Evolutionary conservation across 2,113 vertebrate species (phyloP).

Genomic region (Atlantisia rogersi): DNA sequence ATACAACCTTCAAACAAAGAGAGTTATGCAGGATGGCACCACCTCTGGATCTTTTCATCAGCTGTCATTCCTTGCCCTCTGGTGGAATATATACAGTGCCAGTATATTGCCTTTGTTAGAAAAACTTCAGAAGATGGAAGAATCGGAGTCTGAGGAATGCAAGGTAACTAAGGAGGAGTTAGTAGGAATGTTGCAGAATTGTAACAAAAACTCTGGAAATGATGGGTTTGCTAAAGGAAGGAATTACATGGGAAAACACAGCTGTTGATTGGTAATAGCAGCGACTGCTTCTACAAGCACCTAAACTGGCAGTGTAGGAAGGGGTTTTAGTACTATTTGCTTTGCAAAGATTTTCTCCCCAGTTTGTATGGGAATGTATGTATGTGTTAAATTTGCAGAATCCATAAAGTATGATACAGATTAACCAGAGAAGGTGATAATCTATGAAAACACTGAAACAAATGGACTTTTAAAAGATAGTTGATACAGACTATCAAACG

Average conservation of each 20-base stretch:
- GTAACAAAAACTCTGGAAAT: background rate
- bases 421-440: background rate
- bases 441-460: background rate
- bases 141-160: background rate
- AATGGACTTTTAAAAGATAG: background rate
- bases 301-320: background rate
- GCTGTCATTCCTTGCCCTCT: slow-evolving; percentile 74
- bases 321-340: background rate
- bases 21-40: background rate
- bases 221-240: background rate
- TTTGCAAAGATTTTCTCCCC: background rate
- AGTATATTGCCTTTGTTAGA: slow-evolving; percentile 48
- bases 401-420: background rate
- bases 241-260: background rate
- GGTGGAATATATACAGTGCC: slow-evolving; percentile 82
- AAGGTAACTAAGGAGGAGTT: slow-evolving; percentile 31
- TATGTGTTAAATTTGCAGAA: no score
- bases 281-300: background rate
- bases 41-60: slow-evolving; percentile 32
- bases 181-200: background rate
- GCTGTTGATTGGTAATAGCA: background rate
- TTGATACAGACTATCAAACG: background rate
- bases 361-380: background rate
- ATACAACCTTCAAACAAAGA: slow-evolving; percentile 64
- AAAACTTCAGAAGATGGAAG: background rate